Base-by-base conservation (phyloP, 2,113 vertebrate genomes). In the Neotragus pygmaeus region DNA sequence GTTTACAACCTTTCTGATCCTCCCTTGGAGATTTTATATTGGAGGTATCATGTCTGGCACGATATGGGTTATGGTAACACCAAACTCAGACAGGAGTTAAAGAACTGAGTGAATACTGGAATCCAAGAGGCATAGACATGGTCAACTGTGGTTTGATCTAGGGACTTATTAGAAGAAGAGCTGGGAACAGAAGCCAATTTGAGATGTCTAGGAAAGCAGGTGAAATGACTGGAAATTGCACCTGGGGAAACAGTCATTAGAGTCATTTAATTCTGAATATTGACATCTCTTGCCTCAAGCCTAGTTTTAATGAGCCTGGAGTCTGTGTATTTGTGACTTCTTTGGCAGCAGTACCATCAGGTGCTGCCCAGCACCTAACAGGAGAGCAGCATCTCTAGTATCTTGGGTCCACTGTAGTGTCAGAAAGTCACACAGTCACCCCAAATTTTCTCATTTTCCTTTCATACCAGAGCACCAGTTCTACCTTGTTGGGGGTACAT, bases 281-380 rank as follows among this genome's bases (percentile, higher is more conserved):
- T 96, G 95, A 84, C n/a, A 66, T 78, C 23, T 96, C 84, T 92
- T 93, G 85, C 88, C 88, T 96, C 13, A 0, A 95, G 75, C 88
- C 85, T 66, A 60, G 8, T 94, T 97, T 91, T 92, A 94, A 96
- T 82, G 75, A 94, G 36, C 60, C 47, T 78, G 57, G 64, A 88
- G 55, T 58, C 47, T 23, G 49, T 27, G 49, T 88, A 30, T 47
- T n/a, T 77, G 53, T 62, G 53, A 81, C 5, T 66, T 12, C 27
- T 95, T 49, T 36, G 43, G n/a, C 36, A 77, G 53, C 39, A 15
- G 2, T 13, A 6, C 25, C 13, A 25, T 60, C n/a, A 66, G 13
- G 23, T 53, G 51, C 43, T 86, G 43, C 16, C 78, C n/a, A 53
- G 14, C 23, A 57, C n/a, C 19, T 30, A 66, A 66, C 30, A 88